A percentile compares a stretch with the other conserved stretches of the same genome.
Conservation (phyloP, 2,113 vertebrate genomes). For the Chloropsis hardwickii region DNA sequence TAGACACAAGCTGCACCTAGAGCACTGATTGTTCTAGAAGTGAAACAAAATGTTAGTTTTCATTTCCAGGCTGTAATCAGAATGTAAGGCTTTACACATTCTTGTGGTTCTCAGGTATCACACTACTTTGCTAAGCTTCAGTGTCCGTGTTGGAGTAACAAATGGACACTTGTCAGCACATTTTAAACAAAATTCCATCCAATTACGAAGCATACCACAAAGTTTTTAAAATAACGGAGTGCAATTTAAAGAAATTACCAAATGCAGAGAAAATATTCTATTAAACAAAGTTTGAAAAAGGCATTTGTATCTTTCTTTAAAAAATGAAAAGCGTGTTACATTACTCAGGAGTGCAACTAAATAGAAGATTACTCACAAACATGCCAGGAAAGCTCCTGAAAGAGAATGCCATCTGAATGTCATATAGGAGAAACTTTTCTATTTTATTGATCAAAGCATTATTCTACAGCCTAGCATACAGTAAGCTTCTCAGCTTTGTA, state of each 20-base stretch:
- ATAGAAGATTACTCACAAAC: neutral
- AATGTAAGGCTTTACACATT: neutral
- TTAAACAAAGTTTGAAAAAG: neutral
- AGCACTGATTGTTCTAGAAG: neutral
- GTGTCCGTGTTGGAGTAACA: neutral
- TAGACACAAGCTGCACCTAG: neutral
- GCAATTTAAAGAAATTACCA: neutral
- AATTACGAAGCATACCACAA: neutral
- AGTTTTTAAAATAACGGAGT: neutral
- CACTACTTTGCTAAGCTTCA: neutral
- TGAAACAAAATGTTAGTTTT: neutral
- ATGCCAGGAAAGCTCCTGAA: neutral
- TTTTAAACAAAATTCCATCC: neutral
- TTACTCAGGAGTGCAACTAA: neutral
- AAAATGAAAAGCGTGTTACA: neutral
- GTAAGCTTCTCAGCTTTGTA: neutral
- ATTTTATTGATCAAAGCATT: neutral
- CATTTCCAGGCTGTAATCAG: neutral
- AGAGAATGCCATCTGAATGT: neutral
- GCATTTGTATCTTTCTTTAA: neutral
- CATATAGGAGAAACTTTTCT: neutral
- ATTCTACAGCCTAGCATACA: neutral
- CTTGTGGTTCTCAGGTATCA: neutral
- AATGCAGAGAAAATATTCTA: neutral
- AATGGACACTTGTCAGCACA: neutral